Evolutionary conservation across 2,113 vertebrate genomes (phyloP).

Genomic region (Paracanthobrama guichenoti): DNA sequence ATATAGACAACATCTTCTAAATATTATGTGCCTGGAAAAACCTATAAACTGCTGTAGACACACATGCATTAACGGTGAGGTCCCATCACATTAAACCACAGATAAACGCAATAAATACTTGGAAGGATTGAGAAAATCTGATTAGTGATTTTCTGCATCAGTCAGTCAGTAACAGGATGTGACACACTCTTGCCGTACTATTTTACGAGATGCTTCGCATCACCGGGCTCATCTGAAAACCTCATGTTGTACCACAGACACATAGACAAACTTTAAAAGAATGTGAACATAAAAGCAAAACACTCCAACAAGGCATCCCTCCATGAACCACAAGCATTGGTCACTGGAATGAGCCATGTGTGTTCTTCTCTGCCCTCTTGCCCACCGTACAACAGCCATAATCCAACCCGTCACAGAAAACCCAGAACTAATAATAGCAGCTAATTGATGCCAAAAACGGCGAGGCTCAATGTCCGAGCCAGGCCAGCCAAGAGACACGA

Average conservation of each 20-base stretch:
- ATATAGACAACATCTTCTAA: background rate
- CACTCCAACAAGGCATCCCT: background rate
- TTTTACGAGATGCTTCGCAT: background rate
- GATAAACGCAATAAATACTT: constrained; percentile 17
- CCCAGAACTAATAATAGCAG: constrained; percentile 55
- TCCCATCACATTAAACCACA: constrained; percentile 1
- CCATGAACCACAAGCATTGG: constrained; percentile 1
- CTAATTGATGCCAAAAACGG: constrained; percentile 47
- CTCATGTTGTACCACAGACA: background rate
- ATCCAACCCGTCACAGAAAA: constrained; percentile 33
- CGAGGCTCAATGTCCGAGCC: constrained; percentile 42
- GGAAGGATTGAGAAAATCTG: constrained; percentile 14
- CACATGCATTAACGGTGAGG: background rate
- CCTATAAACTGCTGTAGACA: background rate
- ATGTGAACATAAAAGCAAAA: background rate
- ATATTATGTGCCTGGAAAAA: background rate
- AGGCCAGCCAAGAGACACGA: constrained; percentile 62
- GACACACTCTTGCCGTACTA: constrained; percentile 9
- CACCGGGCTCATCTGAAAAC: constrained; percentile 9
- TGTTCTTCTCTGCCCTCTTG: background rate
- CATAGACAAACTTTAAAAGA: background rate
- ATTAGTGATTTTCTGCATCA: background rate
- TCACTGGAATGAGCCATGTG: background rate
- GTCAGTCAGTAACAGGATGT: constrained; percentile 27
- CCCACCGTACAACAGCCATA: constrained; percentile 5